Evolutionary conservation across 2,113 vertebrate species (phyloP).

Genomic region (Micronisus gabar): DNA sequence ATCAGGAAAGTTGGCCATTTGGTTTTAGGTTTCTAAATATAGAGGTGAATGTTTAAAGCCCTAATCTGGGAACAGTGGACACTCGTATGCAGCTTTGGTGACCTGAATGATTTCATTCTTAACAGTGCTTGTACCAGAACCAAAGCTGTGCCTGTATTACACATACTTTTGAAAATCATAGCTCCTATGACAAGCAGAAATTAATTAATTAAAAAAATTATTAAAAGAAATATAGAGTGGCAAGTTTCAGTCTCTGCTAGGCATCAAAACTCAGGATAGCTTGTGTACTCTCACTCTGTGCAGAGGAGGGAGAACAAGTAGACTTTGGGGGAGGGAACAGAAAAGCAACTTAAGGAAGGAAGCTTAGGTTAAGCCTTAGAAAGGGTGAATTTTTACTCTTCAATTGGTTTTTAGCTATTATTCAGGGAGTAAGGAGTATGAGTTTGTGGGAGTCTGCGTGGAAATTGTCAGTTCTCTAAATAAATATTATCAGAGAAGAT

Average conservation of each 20-base stretch:
- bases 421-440: neutral
- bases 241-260: neutral
- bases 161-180: rapidly evolving
- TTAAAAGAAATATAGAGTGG: neutral
- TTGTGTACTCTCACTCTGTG: neutral
- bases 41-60: conserved; percentile 23
- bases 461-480: neutral
- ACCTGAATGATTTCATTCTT: neutral
- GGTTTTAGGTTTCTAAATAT: conserved; percentile 48
- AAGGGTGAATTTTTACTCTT: neutral
- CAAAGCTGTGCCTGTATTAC: neutral
- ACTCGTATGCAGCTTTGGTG: neutral
- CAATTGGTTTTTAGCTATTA: neutral
- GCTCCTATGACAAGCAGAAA: neutral
- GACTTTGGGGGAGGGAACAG: neutral
- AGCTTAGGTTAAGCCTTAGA: neutral
- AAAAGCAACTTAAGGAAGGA: neutral
- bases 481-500: neutral
- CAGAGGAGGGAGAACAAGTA: neutral
- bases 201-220: neutral
- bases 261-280: neutral
- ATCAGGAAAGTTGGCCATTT: conserved; percentile 40
- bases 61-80: neutral
- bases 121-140: neutral
- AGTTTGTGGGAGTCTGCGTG: neutral